Base-by-base conservation (phyloP, 2,113 vertebrate species). In the Oriolus oriolus region DNA sequence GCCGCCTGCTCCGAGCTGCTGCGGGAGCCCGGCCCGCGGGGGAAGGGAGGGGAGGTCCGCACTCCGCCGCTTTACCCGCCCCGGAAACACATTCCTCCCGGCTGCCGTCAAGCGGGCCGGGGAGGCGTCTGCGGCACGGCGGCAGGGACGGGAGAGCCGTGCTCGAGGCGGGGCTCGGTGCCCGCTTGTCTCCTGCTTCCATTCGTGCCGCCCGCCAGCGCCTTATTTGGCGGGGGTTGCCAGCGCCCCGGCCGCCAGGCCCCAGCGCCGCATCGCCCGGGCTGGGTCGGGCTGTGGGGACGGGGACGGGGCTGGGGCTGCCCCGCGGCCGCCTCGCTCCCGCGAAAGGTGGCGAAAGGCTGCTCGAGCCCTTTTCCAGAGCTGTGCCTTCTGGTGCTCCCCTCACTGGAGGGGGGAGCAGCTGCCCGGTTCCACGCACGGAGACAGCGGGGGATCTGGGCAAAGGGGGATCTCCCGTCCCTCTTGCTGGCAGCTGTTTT, bases 31-130 rank as follows among this genome's bases (percentile, higher is more conserved):
- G 69, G 93, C 42, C 41, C 42, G 47, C 87, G 64, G 82, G 45
- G 87, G 57, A 61, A 39, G 69, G 81, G 47, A 59, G 31, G 28
- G 73, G 64, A 85, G 84, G 76, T n/a, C 93, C 82, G 49, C 47
- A 21, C 50, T 84, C 78, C 16, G 35, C 33, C 14, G 39, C 39
- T 84, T 28, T 85, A 50, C 90, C 93, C 90, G 87, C 95, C 93
- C 95, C 95, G 93, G 95, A 95, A 96, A 83, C 57, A 45, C 96
- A 97, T 97, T 96, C 96, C 88, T 93, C 53, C 71, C 60, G n/a
- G 90, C 85, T 96, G 95, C 92, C 95, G 96, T 96, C 96, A 97
- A 78, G 57, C 60, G 42, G 87, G 57, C 69, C 53, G 59, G 61
- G 94, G 81, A n/a, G 82, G 85, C 0, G 70, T 31, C 9, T 35